Evolutionary conservation across 2,888 invertebrate species (phyloP), one percentile per base, ranked within the genome.

Genomic region (Myathropa florea): DNA sequence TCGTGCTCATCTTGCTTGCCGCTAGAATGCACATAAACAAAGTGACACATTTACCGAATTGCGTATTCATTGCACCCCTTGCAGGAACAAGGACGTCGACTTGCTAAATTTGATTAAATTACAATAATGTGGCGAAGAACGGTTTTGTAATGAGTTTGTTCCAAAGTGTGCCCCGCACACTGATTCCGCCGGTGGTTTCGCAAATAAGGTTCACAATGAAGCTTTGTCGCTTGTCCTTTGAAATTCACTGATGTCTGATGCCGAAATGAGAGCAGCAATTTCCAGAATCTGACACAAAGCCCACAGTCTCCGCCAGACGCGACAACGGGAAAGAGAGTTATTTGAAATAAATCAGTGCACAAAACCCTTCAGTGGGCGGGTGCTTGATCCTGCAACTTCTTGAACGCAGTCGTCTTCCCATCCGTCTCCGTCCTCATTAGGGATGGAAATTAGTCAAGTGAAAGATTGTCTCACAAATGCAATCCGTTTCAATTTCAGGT

Each of bases 361-460:
- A 14, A 53, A 18, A 26, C 2, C 28, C 24, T 14, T 14, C 28
- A 59, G 14, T 24, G 12, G 24, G 55, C 36, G 36, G 28, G 2
- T 33, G 33, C 33, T 33, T 33, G 12, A 12, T 9, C 12, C 2
- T 33, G 36, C 21, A 60, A 60, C 24, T 39, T 60, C 60, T 30
- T 60, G 3, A 30, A 46, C 4, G 14, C 0, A 61, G 30, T 36
- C 36, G 30, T 36, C 36, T 57, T 30, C 75, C 26, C 46, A 73
- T 76, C 76, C 57, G 28, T 60, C 57, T 59, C 9, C 60, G 30
- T 60, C 36, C 39, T 39, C 76, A 59, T 67, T 30, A 76, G 65
- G 65, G 26, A 67, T 76, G 67, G 46, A 60, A 67, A 76, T 67
- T 76, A 65, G 67, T 67, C 76, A 76, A 67, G 59, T 67, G 46